Conservation (phyloP, 2,113 vertebrate species). For the Meriones unguiculatus region DNA sequence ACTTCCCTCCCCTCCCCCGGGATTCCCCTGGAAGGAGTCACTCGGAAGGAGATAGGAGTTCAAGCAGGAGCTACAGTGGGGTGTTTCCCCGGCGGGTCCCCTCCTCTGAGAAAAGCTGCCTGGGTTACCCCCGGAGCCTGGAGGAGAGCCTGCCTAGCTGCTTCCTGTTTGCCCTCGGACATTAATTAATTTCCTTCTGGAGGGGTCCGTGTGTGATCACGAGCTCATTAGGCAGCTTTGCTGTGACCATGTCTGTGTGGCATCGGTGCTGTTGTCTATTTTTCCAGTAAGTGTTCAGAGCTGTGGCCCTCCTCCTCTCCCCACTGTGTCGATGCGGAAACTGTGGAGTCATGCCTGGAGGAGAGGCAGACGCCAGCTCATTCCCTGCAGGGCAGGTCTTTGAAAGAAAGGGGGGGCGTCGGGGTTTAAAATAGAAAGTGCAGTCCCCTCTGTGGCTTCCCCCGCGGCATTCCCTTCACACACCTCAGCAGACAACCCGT, state of each 20-base stretch:
- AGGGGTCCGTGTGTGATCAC: constrained; percentile 15
- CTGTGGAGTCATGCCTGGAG: constrained; percentile 54
- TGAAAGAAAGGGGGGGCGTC: background rate
- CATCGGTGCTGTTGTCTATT: background rate
- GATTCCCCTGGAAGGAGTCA: background rate
- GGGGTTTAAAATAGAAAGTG: constrained; percentile 58
- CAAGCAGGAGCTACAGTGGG: background rate
- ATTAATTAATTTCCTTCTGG: constrained; percentile 53
- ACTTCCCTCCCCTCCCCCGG: background rate
- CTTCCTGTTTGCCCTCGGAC: constrained; percentile 54
- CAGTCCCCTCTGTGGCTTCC: constrained; percentile 3
- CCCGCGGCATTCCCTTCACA: background rate
- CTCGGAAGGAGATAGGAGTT: background rate
- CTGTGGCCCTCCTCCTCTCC: background rate
- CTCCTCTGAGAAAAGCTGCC: background rate
- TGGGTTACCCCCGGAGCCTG: background rate
- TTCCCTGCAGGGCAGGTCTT: background rate
- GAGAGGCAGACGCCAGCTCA: background rate
- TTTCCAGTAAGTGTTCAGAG: constrained; percentile 49
- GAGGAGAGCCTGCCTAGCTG: no score
- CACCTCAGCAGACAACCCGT: background rate
- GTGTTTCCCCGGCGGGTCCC: background rate
- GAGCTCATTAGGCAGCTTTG: constrained; percentile 36
- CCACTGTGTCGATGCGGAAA: background rate
- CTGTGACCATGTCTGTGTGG: background rate